phyloP scores from a whole-genome alignment of 2,888 invertebrate genomes.

The Dioctria linearis region DNA sequence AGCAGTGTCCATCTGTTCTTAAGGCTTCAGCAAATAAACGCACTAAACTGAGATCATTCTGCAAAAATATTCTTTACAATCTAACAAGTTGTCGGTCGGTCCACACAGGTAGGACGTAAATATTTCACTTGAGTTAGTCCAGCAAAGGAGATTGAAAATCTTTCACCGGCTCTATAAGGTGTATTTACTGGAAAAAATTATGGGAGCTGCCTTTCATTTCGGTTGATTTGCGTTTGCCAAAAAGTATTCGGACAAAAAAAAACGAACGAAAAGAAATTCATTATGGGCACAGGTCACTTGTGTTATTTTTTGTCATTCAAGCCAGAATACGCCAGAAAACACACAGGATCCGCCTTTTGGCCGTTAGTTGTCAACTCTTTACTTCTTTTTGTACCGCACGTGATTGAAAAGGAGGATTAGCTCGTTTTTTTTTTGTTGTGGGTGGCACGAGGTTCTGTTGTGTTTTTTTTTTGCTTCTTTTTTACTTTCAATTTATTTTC shows the following conservation, averaged over 20 bases:
- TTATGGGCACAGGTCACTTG: constrained; percentile 37
- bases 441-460: constrained; percentile 17
- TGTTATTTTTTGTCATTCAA: background rate
- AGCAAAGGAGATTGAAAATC: constrained; percentile 25
- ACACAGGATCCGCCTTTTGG: constrained; percentile 33
- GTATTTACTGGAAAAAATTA: background rate
- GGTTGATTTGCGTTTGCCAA: constrained; percentile 40
- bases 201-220: constrained; percentile 28
- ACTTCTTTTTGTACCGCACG: background rate
- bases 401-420: constrained; percentile 46
- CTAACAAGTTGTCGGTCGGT: background rate
- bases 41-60: constrained; percentile 6
- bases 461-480: background rate
- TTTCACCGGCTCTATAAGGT: background rate
- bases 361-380: constrained; percentile 46
- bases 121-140: constrained; percentile 45
- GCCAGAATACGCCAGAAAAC: background rate
- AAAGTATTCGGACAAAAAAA: constrained; percentile 8
- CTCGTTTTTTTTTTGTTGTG: constrained; percentile 21
- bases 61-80: background rate
- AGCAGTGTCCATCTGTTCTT: constrained; percentile 19
- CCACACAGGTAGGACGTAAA: constrained; percentile 27
- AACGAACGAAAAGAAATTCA: constrained; percentile 20
- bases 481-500: constrained; percentile 39
- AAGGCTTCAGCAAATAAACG: background rate